Evolutionary conservation across 2,888 invertebrate genomes (phyloP).

Genomic region (Cosmia pyralina): DNA sequence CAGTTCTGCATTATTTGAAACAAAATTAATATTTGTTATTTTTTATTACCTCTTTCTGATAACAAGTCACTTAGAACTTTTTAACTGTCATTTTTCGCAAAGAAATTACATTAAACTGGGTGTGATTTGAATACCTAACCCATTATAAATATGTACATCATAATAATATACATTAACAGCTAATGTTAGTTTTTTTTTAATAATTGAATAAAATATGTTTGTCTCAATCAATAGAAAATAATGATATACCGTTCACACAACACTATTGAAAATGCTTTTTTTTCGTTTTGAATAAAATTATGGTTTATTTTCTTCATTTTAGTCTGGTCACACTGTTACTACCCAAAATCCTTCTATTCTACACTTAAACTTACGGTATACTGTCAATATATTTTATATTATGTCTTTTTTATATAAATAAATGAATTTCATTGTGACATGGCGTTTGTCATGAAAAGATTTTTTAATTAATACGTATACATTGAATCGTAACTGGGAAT

Average conservation of each 20-base stretch:
- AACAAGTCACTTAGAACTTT: not conserved
- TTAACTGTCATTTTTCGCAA: not conserved
- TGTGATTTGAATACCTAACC: not conserved
- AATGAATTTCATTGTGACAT: constrained; percentile 69
- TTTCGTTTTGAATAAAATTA: not conserved
- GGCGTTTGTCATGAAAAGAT: constrained; percentile 69
- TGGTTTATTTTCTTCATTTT: not conserved
- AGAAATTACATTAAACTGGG: not conserved
- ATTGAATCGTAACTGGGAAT: constrained; percentile 65
- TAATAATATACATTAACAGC: too few species aligned
- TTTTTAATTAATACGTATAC: constrained; percentile 71
- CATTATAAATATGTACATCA: not conserved
- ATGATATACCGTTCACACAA: not conserved
- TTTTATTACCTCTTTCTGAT: not conserved
- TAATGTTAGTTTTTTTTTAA: not conserved
- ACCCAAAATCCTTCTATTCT: constrained; percentile 51
- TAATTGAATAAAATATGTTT: too few species aligned
- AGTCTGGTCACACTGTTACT: constrained; percentile 43
- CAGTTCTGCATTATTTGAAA: not conserved
- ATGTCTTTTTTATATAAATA: constrained; percentile 74
- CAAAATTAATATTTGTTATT: not conserved
- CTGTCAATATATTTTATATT: constrained; percentile 75
- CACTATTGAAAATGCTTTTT: not conserved
- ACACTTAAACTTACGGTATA: constrained; percentile 79
- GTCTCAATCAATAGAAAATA: not conserved